phyloP scores from a whole-genome alignment of 1,140 invertebrate species.

The Drosophila saltans region DNA sequence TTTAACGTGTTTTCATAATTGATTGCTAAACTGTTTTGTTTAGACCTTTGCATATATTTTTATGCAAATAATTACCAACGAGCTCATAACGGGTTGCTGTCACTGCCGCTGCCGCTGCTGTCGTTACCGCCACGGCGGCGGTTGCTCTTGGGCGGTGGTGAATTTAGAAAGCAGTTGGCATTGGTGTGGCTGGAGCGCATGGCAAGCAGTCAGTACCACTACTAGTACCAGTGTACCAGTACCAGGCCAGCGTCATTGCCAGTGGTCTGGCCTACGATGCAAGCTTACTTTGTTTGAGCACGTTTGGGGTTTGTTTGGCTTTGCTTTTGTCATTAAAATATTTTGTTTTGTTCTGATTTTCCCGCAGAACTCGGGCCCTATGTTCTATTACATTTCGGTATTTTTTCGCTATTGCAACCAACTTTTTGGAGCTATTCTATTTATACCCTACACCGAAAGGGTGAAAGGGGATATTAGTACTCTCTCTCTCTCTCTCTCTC shows the following conservation, averaged over 20 bases:
- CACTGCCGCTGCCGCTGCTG: constrained; percentile 23
- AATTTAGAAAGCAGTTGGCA: constrained; percentile 33
- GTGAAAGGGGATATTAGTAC: too few species aligned
- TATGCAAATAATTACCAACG: constrained; percentile 79
- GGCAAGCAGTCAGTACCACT: not conserved
- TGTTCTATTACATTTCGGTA: constrained; percentile 25
- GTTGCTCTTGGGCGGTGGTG: constrained; percentile 15
- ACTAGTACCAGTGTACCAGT: too few species aligned
- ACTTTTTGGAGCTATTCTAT: constrained; percentile 69
- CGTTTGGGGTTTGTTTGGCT: constrained; percentile 39
- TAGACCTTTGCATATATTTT: constrained; percentile 81
- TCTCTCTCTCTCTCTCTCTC: too few species aligned
- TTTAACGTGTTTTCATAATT: constrained; percentile 82
- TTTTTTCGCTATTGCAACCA: constrained; percentile 34
- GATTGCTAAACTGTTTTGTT: constrained; percentile 82
- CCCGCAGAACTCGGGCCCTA: constrained; percentile 42
- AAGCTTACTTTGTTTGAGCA: constrained; percentile 64
- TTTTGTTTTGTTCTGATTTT: constrained; percentile 79
- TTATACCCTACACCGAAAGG: constrained; percentile 10
- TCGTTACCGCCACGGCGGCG: constrained; percentile 3
- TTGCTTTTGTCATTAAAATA: constrained; percentile 79
- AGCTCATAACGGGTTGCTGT: constrained; percentile 68
- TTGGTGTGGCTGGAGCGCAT: constrained; percentile 18
- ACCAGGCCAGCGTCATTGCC: not conserved
- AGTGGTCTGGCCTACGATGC: constrained; percentile 27